Evolutionary conservation across 2,888 invertebrate species (phyloP).

Genomic region (Thymelicus lineola): DNA sequence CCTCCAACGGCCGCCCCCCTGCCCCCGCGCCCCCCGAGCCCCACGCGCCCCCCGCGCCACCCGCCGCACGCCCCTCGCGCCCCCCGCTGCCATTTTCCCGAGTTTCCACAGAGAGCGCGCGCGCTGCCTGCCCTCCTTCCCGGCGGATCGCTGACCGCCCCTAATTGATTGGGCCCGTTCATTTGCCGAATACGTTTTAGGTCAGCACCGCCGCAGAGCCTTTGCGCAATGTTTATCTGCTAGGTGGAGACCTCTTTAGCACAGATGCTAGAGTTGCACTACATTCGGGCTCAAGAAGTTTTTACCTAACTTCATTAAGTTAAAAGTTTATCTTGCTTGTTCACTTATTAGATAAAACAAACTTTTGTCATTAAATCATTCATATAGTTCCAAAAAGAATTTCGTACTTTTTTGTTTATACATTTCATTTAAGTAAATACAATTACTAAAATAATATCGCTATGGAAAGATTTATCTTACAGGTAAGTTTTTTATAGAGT

Average conservation of each 20-base stretch:
- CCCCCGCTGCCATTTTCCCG: slow-evolving; percentile 76
- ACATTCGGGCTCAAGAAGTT: neutral
- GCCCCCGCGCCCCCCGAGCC: slow-evolving; percentile 55
- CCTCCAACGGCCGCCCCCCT: slow-evolving; percentile 66
- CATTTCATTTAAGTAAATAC: no score
- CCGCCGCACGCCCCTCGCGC: slow-evolving; percentile 37
- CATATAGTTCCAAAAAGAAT: no score
- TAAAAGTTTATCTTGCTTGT: neutral
- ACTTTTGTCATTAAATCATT: no score
- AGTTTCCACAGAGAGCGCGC: slow-evolving; percentile 84
- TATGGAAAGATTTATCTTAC: no score
- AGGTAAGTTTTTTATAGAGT: no score
- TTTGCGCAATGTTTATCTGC: slow-evolving; percentile 56
- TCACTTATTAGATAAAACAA: neutral
- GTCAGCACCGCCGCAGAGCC: slow-evolving; percentile 78
- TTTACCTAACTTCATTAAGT: neutral
- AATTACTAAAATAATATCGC: no score
- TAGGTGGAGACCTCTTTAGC: slow-evolving; percentile 12
- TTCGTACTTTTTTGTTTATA: no score
- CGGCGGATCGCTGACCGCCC: slow-evolving; percentile 82
- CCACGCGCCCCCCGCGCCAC: slow-evolving; percentile 55
- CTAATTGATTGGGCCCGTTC: slow-evolving; percentile 82
- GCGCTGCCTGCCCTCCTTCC: slow-evolving; percentile 85
- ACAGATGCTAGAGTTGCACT: slow-evolving; percentile 17
- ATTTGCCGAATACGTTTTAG: slow-evolving; percentile 81